Evolutionary conservation across 2,113 vertebrate genomes (phyloP).

Genomic region (Microtus richardsoni): DNA sequence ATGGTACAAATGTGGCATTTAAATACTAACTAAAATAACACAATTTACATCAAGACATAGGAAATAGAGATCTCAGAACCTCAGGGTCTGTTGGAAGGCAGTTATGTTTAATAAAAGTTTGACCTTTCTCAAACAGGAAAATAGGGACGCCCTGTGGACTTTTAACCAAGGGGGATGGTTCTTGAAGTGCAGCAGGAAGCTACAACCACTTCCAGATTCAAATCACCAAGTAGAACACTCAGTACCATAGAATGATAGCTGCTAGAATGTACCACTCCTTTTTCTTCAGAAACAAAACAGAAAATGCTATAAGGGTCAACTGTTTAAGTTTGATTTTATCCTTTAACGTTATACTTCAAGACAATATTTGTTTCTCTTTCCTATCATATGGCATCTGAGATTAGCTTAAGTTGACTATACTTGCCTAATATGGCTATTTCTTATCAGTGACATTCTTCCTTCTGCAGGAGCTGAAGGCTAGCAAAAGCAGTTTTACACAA

Average conservation of each 20-base stretch:
- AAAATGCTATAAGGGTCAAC: background rate
- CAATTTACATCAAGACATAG: background rate
- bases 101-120: constrained; percentile 16
- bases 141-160: background rate
- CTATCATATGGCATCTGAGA: background rate
- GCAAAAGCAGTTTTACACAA: background rate
- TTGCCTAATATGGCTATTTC: background rate
- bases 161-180: background rate
- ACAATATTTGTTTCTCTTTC: background rate
- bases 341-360: background rate
- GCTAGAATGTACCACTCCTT: background rate
- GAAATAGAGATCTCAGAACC: constrained; percentile 15
- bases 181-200: background rate
- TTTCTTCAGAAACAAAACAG: background rate
- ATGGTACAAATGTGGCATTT: constrained; percentile 50
- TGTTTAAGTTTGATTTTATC: background rate
- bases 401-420: too few species aligned
- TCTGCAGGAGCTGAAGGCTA: background rate
- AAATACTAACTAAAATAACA: constrained; percentile 47
- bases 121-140: constrained; percentile 11
- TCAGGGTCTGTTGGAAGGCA: constrained; percentile 2
- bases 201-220: background rate
- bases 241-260: background rate
- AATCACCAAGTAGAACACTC: background rate
- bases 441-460: background rate